Base-by-base conservation (phyloP, 2,888 invertebrate genomes). In the Lysandra coridon region DNA sequence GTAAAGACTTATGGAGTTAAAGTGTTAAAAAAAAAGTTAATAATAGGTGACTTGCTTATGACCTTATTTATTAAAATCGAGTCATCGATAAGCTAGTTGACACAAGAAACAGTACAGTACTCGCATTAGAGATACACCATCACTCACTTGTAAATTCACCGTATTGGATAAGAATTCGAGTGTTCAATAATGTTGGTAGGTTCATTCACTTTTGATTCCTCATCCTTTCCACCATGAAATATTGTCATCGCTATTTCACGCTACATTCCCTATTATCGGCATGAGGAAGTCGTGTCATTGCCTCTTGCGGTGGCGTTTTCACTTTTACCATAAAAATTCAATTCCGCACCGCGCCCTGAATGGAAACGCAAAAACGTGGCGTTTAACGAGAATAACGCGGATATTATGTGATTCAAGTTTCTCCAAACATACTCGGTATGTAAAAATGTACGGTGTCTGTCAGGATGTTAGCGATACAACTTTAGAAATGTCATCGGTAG, bases 261-360 rank as follows among this genome's bases (percentile, higher is more conserved):
- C n/a, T 49, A 78, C 33, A 79, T 78, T 73, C 79, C 79, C 60
- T 69, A 73, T 64, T 73, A 37, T 73, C 49, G 62, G 33, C 75
- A 79, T 30, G 79, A 82, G 79, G 80, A 81, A 82, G 82, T 74
- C 80, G 81, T 79, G 81, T 82, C 81, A 79, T 82, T 81, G 79
- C 79, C 78, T 85, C 81, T 53, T 79, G 82, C 85, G 81, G 85
- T 88, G 84, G 85, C 83, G 87, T 87, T 93, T 92, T 92, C 92
- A 92, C 92, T 92, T 92, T 92, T 91, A 87, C 88, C 86, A 90
- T 89, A 88, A 89, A 90, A 90, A 82, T 80, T 81, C 86, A 85
- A 88, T 89, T 91, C 88, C 87, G 87, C 87, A 85, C 78, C 81
- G 85, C 83, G 83, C 83, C 85, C 85, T 85, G 84, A 85, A 91